Percentiles rank a stretch among this genome's conserved stretches.
Conservation (phyloP, 23 tunicate genomes). For the Styela clava region DNA sequence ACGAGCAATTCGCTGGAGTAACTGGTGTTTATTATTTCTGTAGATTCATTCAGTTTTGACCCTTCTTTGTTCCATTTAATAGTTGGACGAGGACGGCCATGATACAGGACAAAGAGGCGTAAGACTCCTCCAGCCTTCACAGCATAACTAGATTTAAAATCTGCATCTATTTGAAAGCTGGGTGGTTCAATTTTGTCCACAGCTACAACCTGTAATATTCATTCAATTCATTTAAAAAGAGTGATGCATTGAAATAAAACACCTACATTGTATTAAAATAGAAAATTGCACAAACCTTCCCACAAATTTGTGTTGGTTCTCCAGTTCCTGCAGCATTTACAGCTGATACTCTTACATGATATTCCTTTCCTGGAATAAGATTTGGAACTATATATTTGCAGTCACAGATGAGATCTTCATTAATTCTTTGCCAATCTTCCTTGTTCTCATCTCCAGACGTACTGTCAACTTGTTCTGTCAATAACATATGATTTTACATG, state of each 20-base stretch:
- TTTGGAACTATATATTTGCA: constrained; percentile 43
- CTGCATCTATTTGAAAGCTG: constrained; percentile 45
- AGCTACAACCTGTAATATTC: constrained; percentile 17
- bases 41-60: constrained; percentile 45
- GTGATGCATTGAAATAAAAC: not conserved
- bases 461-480: not conserved
- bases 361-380: constrained; percentile 37
- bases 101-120: constrained; percentile 22
- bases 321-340: constrained; percentile 60
- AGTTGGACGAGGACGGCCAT: constrained; percentile 57
- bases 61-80: constrained; percentile 70
- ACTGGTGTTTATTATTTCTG: constrained; percentile 70
- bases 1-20: constrained; percentile 10
- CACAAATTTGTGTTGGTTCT: constrained; percentile 14
- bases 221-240: not conserved
- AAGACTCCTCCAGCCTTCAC: constrained; percentile 43
- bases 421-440: constrained; percentile 37
- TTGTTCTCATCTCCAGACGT: constrained; percentile 25
- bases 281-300: constrained; percentile 10
- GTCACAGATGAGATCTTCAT: constrained; percentile 28
- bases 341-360: constrained; percentile 39
- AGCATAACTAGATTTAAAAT: constrained; percentile 48
- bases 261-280: not conserved
- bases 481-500: too few species aligned
- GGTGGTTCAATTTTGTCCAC: constrained; percentile 48